These are phyloP conservation scores for Copidosoma floridanum DNA, from an alignment of 1,140 invertebrate genomes.

Conservation along the genomic window DNA sequence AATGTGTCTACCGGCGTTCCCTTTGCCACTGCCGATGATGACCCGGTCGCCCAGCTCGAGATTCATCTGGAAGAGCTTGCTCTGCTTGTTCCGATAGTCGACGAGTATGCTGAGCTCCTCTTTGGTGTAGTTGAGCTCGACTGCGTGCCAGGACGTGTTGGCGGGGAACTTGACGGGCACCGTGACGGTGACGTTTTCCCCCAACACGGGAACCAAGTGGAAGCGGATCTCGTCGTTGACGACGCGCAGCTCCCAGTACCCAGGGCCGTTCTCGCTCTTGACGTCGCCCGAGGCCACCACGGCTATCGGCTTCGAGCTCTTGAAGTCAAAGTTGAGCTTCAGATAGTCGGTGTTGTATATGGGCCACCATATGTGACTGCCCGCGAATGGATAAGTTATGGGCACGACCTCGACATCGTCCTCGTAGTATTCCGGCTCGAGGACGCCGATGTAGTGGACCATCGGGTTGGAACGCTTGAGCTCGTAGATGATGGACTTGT, in stretches of 20 bases:
- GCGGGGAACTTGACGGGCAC: conserved; percentile 76
- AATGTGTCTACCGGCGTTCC: conserved; percentile 50
- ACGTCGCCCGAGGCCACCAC: conserved; percentile 83
- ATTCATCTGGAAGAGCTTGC: conserved; percentile 62
- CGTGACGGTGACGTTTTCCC: conserved; percentile 71
- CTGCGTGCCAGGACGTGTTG: conserved; percentile 73
- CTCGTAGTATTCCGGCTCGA: conserved; percentile 80
- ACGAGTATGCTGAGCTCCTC: conserved; percentile 72
- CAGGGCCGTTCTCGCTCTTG: conserved; percentile 66
- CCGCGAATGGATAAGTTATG: conserved; percentile 87
- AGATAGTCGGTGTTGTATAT: conserved; percentile 69
- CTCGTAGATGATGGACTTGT: conserved; percentile 86
- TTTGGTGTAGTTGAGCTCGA: conserved; percentile 74
- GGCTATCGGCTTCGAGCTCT: conserved; percentile 78
- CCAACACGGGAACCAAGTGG: conserved; percentile 69
- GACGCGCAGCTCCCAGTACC: conserved; percentile 81
- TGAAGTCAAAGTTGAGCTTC: conserved; percentile 83
- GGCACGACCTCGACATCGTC: conserved; percentile 83
- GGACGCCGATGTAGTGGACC: conserved; percentile 77
- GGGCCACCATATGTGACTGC: conserved; percentile 84
- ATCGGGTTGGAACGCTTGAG: conserved; percentile 78
- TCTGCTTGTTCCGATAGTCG: conserved; percentile 71
- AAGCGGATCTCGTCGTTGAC: conserved; percentile 82
- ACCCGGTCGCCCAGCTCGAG: conserved; percentile 60
- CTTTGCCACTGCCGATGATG: conserved; percentile 74